These are phyloP conservation scores for Trachelus iudaicus DNA, from an alignment of 2,888 invertebrate genomes.

Conservation along the genomic window DNA sequence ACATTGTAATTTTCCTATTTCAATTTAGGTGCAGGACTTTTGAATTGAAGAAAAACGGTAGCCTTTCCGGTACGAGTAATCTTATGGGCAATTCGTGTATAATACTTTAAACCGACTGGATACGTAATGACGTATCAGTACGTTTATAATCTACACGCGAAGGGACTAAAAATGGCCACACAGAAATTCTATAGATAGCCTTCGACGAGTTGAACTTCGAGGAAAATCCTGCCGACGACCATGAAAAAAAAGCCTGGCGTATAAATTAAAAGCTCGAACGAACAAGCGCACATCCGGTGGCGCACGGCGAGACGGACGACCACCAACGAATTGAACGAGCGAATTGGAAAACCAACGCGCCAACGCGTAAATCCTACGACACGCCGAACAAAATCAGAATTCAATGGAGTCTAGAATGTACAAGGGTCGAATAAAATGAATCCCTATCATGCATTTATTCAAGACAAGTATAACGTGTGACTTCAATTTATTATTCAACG, in stretches of 20 bases:
- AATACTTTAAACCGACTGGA: neutral
- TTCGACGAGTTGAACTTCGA: neutral
- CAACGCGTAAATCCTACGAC: constrained; percentile 23
- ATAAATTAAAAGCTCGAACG: neutral
- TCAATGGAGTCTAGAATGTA: neutral
- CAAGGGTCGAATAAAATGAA: neutral
- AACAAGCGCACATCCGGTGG: constrained; percentile 11
- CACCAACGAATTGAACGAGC: constrained; percentile 23
- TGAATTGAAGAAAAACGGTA: neutral
- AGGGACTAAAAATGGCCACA: neutral
- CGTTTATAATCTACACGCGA: no score
- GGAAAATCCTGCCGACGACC: neutral
- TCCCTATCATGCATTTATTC: neutral
- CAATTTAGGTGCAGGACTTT: neutral
- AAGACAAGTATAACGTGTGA: neutral
- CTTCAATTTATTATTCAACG: neutral
- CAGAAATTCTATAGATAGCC: neutral
- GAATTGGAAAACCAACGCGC: constrained; percentile 35
- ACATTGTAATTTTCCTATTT: neutral
- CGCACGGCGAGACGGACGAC: constrained; percentile 24
- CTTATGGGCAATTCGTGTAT: neutral
- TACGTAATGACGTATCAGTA: no score
- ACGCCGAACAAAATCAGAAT: neutral
- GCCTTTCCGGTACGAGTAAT: neutral
- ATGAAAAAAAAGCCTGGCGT: neutral